Evolutionary conservation across 2,797 vertebrate genomes (phyloP), one percentile per base, ranked within the genome.

Genomic region (Menidia menidia): DNA sequence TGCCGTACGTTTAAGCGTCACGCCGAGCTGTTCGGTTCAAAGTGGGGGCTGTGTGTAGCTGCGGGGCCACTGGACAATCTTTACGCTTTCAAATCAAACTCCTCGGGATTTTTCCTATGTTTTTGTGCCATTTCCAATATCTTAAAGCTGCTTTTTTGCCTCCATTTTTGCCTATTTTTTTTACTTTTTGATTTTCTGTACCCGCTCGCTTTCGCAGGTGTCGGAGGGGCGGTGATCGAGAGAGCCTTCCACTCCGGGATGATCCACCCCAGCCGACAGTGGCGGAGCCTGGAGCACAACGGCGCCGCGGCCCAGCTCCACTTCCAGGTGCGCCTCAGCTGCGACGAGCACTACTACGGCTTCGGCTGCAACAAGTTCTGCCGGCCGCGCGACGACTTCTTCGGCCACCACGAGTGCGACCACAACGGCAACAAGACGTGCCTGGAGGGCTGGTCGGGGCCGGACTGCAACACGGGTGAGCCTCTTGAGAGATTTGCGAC

Each of bases 311-410:
- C 95, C 4, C 95, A 96, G 89, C 96, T 97, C 8, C 94, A 95
- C 81, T 97, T 96, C 66, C 96, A 95, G 77, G 96, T 97, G 54
- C 94, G 96, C 0, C 95, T 98, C 55, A 91, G 90, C 32, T 98
- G 97, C 0, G 94, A 97, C 0, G 96, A 97, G 0, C 94, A 96
- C 69, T 98, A 98, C 83, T 97, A 96, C 0, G 96, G 97, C 77
- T 95, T 96, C 43, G 95, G 96, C 79, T 98, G 97, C 91, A 98
- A 97, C 89, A 97, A 96, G 84, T 96, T 97, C 83, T 98, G 97
- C 69, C 95, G 97, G 0, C 96, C 97, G 0, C 86, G 97, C 30
- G 95, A 97, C 25, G 96, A 98, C 88, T 97, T 97, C 88, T 97
- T 98, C 59, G 96, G 96, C 35, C 97, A 98, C 82, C 96, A 96